Evolutionary conservation across 2,113 vertebrate genomes (phyloP).

Genomic region (Epinephelus cyanopodus): DNA sequence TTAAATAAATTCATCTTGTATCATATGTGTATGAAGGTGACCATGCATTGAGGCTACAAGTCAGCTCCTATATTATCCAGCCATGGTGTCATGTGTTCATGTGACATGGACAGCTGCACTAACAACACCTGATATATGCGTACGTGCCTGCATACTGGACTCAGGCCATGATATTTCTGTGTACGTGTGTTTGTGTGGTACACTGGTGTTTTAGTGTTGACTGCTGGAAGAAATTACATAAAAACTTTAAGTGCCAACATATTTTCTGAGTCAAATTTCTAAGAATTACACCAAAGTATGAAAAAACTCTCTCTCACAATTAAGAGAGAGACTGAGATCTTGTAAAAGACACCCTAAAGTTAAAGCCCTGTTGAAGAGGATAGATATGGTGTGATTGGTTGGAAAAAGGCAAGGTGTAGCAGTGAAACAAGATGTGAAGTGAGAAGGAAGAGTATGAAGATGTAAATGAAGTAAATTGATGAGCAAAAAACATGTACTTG

Average conservation of each 20-base stretch:
- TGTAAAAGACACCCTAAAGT: not conserved
- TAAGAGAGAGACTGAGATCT: not conserved
- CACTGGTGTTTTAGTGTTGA: not conserved
- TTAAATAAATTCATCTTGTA: not conserved
- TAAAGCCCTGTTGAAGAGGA: not conserved
- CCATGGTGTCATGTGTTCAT: slow-evolving; percentile 38
- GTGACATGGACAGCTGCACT: slow-evolving; percentile 73
- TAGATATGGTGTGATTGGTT: slow-evolving; percentile 14
- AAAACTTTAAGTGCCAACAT: not conserved
- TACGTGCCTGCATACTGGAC: not conserved
- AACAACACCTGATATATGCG: slow-evolving; percentile 47
- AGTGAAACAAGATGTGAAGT: slow-evolving; percentile 21
- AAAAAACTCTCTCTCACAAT: not conserved
- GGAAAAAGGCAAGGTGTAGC: slow-evolving; percentile 10
- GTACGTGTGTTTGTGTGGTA: not conserved
- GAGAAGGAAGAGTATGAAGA: slow-evolving; percentile 29
- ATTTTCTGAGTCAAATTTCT: not conserved
- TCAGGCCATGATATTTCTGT: slow-evolving; percentile 9
- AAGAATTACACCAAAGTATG: not conserved
- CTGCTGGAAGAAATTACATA: not conserved
- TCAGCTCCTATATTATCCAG: slow-evolving; percentile 40
- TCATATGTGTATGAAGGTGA: slow-evolving; percentile 38
- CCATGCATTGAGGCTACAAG: slow-evolving; percentile 7
- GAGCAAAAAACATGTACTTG: slow-evolving; percentile 65
- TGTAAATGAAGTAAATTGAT: slow-evolving; percentile 24